Base-by-base conservation (phyloP, 2,888 invertebrate genomes). In the Chymomyza fuscimana region DNA sequence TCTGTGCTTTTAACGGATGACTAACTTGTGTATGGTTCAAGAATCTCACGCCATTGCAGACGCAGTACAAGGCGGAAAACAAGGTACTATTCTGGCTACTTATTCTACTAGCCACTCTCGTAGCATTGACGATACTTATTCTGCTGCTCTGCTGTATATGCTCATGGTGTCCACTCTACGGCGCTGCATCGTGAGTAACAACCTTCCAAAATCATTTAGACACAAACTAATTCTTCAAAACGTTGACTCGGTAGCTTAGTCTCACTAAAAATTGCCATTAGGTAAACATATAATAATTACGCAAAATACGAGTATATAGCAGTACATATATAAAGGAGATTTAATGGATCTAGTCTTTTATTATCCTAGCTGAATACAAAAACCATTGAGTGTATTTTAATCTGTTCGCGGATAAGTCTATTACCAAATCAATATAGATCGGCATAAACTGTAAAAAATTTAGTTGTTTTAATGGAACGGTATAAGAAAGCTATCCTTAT, bases 101-200 rank as follows among this genome's bases (percentile, higher is more conserved):
- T 65, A 95, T 97, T 78, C 91, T 96, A 16, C 91, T 97, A 73
- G 95, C 96, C 62, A 93, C 97, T 36, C 91, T 97, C 73, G 94
- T 96, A 78, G 94, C 96, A 0, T 86, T 96, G 36, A 94, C 95
- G 12, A 93, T 96, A 77, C 91, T 96, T 70, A 93, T 95, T 65
- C 92, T 97, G 63, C 94, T 97, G 74, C 93, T 96, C 72, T 97
- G 97, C 91, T 97, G 97, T 88, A 95, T 96, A 76, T 97, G 96
- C 89, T 95, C 96, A 81, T 95, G 95, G 86, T 97, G 97, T 88
- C 96, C 96, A n/a, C 93, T 96, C 65, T 96, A 96, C 85, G 95
- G 95, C 92, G 95, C 95, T 65, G 94, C 95, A 65, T 94, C 95
- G 94, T 94, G 93, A 90, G 89, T 83, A 58, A 32, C 54, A 22